Conservation (phyloP, 2,888 invertebrate genomes). For the Dermolepida albohirtum region DNA sequence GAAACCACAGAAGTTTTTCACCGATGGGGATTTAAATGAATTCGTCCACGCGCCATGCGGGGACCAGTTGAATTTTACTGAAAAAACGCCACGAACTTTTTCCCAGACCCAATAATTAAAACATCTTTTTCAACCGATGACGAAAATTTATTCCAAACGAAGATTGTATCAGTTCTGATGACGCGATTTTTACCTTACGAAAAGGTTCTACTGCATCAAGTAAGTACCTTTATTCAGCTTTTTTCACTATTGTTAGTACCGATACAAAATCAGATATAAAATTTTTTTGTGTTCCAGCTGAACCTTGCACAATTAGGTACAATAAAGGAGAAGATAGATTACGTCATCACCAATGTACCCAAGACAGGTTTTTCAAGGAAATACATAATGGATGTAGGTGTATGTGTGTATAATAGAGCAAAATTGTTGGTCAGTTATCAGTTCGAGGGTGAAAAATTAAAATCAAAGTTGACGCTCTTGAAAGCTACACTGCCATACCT, state of each 20-base stretch:
- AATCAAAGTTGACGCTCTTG: constrained; percentile 72
- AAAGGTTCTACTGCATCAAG: constrained; percentile 39
- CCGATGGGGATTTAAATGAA: no score
- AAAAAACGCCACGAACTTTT: no score
- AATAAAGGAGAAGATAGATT: constrained; percentile 35
- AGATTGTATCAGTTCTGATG: constrained; percentile 67
- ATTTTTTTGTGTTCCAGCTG: constrained; percentile 1
- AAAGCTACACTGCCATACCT: constrained; percentile 68
- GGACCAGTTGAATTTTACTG: no score
- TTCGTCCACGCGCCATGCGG: no score
- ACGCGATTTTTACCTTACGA: constrained; percentile 56
- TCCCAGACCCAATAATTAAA: no score
- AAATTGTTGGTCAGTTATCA: constrained; percentile 68
- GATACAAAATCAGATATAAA: no score
- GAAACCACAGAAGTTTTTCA: no score
- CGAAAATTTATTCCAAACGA: constrained; percentile 68
- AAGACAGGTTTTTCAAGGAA: constrained; percentile 58
- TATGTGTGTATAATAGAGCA: constrained; percentile 68
- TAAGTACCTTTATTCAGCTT: constrained; percentile 2
- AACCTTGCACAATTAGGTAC: constrained; percentile 11
- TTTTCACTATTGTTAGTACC: no score
- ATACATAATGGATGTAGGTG: constrained; percentile 63
- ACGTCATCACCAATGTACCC: constrained; percentile 51
- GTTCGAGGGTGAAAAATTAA: constrained; percentile 61
- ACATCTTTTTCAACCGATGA: constrained; percentile 64